These are phyloP conservation scores for Gopherus flavomarginatus DNA, from an alignment of 2,113 vertebrate species.

Conservation along the genomic window DNA sequence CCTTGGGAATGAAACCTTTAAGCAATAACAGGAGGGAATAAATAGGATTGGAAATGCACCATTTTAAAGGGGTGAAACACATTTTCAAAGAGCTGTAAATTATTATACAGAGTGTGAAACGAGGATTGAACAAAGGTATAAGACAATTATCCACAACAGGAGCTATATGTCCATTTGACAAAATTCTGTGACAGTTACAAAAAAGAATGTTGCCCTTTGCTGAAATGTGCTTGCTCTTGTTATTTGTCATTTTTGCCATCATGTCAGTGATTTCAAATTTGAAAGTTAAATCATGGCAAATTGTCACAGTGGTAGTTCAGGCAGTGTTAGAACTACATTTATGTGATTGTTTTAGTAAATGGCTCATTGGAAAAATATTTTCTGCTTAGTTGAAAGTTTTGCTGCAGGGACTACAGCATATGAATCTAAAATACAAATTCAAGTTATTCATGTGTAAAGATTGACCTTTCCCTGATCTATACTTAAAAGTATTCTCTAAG, in stretches of 20 bases:
- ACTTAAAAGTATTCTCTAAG: background rate
- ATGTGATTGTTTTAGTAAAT: slow-evolving; percentile 72
- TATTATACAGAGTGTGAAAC: background rate
- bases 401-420: slow-evolving; percentile 64
- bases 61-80: background rate
- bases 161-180: slow-evolving; percentile 57
- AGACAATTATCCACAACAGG: slow-evolving; percentile 35
- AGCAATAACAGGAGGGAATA: background rate
- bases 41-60: background rate
- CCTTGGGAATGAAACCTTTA: background rate
- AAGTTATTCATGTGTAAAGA: slow-evolving; percentile 19
- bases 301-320: slow-evolving; percentile 58
- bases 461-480: slow-evolving; percentile 47
- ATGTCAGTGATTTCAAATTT: slow-evolving; percentile 59
- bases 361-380: slow-evolving; percentile 76
- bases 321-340: slow-evolving; percentile 51
- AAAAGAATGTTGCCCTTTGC: slow-evolving; percentile 47
- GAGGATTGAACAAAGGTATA: background rate
- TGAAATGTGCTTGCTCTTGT: slow-evolving; percentile 55
- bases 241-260: slow-evolving; percentile 46
- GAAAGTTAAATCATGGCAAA: slow-evolving; percentile 66
- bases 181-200: slow-evolving; percentile 25
- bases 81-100: slow-evolving; percentile 35
- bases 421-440: slow-evolving; percentile 60
- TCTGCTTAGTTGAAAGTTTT: slow-evolving; percentile 75